Base-by-base conservation (phyloP, 2,113 vertebrate species). In the Scartelaos histophorus region DNA sequence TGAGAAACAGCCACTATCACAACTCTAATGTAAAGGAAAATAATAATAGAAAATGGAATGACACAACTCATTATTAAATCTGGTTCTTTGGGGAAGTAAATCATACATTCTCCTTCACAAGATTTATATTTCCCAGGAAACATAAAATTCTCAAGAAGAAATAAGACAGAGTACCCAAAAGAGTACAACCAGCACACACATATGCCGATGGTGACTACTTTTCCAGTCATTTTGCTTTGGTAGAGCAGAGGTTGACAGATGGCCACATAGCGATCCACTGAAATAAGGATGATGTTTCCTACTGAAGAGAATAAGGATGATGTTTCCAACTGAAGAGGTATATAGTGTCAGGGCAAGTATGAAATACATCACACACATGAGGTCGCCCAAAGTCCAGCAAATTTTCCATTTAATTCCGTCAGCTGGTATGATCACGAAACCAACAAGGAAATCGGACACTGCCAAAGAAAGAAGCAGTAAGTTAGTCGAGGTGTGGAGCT, bases 381-480 rank as follows among this genome's bases (percentile, higher is more conserved):
- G 11, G 17, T 71, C 45, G 7, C 58, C 69, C 9, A 49, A 19
- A n/a, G 25, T 9, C 70, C 70, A 71, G 19, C 69, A 71, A 11
- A 17, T 34, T 3, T 17, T 43, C 38, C 17, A 45, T 0, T 1
- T 1, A n/a, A 2, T 10, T 7, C 17, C 62, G 11, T n/a, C 17
- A 11, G n/a, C 10, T 9, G 57, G 69, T 3, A 47, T n/a, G 15
- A 25, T 43, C 57, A 49, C n/a, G 5, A 66, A 19, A 1, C 62
- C 16, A n/a, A 66, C 38, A 3, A 66, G 1, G 43, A 71, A 45
- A 22, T 58, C 69, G 2, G 69, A 61, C 7, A 61, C 57, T 2
- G 69, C 57, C 69, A 71, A 57, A 47, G 69, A 71, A 24, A 71
- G 45, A 45, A 71, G 69, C 22, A 71, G 24, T 17, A 71, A 19